Evolutionary conservation across 2,113 vertebrate species (phyloP).

Genomic region (Camelus dromedarius): DNA sequence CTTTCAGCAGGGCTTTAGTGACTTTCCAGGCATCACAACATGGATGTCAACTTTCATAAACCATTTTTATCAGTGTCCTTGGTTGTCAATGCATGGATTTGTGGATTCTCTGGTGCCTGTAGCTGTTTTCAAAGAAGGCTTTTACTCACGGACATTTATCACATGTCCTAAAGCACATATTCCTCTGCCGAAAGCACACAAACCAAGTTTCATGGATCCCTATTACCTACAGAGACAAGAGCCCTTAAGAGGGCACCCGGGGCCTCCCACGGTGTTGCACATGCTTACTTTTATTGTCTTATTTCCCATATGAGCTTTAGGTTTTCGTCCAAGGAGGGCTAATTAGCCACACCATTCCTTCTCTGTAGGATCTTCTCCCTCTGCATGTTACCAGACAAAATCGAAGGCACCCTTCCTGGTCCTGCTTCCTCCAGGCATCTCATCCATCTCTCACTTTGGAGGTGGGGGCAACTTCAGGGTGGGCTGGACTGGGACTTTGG

Average conservation of each 20-base stretch:
- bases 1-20: background rate
- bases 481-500: background rate
- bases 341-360: background rate
- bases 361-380: background rate
- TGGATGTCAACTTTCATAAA: background rate
- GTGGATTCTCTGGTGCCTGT: background rate
- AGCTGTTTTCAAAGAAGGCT: background rate
- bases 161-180: background rate
- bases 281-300: background rate
- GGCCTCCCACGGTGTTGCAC: background rate
- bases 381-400: background rate
- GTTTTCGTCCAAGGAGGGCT: background rate
- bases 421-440: background rate
- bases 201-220: background rate
- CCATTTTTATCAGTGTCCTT: background rate
- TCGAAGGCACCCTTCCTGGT: background rate
- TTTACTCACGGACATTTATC: background rate
- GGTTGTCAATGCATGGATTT: background rate
- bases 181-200: background rate
- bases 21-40: background rate
- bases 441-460: background rate
- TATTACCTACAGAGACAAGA: background rate
- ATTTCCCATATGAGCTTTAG: background rate
- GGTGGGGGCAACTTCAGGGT: fast-evolving
- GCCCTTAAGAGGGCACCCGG: background rate